Base-by-base conservation (phyloP, 2,113 vertebrate genomes). In the Rhabdornis inornatus region DNA sequence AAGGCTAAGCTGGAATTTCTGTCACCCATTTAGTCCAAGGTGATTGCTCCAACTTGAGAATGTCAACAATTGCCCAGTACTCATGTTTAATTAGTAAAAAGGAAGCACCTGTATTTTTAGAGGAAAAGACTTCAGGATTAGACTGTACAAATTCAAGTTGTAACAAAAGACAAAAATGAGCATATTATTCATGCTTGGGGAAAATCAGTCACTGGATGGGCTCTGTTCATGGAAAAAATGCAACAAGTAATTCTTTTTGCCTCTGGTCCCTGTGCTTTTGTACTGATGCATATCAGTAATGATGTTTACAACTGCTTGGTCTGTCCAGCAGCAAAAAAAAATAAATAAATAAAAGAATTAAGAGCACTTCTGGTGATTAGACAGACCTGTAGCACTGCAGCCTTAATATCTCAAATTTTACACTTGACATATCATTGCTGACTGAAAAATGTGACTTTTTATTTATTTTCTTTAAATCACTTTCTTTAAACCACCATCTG, bases 41-140 rank as follows among this genome's bases (percentile, higher is more conserved):
- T 87, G 92, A 96, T 97, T 96, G 83, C 78, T 91, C 78, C 90
- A 76, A 50, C 95, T 94, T 77, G 80, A 96, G 87, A 93, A 69
- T 57, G 93, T 57, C 93, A 95, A 90, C 92, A 97, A 90, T 97
- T 97, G 53, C 55, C 49, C 83, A 94, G 55, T 59, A 52, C 93
- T 97, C 74, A 27, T 93, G 56, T 95, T 97, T 97, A 98, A 98
- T 98, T 97, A 98, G 96, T 59, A 74, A 95, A 98, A 97, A 97
- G 98, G 98, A 98, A 98, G 66, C 98, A 98, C 97, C 98, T 98
- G 98, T 95, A 97, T 80, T 96, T 94, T 87, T 91, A 83, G 81
- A 98, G 97, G 98, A 98, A 98, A 80, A 93, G 94, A 61, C 91
- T 96, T 92, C 79, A 80, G 95, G 95, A 97, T 97, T 96, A 97